phyloP scores from a whole-genome alignment of 2,113 vertebrate genomes.

The Crotalus helleri region DNA sequence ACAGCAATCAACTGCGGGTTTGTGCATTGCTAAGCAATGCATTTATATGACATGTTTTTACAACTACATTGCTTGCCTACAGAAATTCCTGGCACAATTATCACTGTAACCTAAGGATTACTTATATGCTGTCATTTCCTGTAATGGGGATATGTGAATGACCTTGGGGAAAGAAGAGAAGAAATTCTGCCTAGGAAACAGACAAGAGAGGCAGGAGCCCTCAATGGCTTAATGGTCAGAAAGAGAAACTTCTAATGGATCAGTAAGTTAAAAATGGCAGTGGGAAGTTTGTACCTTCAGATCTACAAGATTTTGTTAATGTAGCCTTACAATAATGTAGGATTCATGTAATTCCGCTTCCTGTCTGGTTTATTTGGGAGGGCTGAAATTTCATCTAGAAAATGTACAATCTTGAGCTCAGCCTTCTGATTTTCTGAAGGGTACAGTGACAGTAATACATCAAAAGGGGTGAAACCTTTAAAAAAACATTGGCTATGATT shows the following conservation, averaged over 20 bases:
- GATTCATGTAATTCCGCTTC: background rate
- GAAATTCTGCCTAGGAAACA: background rate
- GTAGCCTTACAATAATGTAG: background rate
- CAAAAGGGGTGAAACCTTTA: background rate
- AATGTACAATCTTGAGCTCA: background rate
- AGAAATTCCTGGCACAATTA: background rate
- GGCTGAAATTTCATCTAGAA: background rate
- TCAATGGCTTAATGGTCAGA: background rate
- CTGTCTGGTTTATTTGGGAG: background rate
- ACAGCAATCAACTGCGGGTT: background rate
- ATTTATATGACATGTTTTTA: background rate
- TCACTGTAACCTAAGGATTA: background rate
- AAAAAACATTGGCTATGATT: background rate
- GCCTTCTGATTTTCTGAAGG: background rate
- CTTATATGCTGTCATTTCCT: background rate
- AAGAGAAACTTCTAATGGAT: background rate
- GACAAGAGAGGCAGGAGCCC: background rate
- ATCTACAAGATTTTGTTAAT: background rate
- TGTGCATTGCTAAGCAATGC: background rate
- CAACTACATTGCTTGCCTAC: background rate
- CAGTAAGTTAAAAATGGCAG: background rate
- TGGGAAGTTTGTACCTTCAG: background rate
- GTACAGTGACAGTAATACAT: background rate
- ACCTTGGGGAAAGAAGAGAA: background rate
- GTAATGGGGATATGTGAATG: background rate